Conservation (phyloP, 2,888 invertebrate genomes). For the Mongoloraphidia duomilia region DNA sequence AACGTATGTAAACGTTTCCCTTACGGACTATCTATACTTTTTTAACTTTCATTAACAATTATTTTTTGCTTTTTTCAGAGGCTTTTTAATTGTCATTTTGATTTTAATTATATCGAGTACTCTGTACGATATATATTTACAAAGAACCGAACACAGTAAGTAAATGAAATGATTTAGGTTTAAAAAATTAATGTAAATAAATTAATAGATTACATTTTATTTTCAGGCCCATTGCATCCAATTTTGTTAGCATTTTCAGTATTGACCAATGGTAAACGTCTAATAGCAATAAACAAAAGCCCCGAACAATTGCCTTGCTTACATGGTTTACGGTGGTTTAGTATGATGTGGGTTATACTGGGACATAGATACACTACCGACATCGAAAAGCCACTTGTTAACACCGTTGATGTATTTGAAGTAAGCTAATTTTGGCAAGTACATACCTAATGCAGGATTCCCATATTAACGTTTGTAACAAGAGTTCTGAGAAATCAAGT, state of each 20-base stretch:
- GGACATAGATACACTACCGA: conserved; percentile 27
- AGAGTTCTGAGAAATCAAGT: too few relatives aligned
- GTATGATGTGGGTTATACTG: conserved; percentile 34
- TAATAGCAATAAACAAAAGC: conserved; percentile 25
- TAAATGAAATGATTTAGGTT: neutral
- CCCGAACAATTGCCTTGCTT: conserved; percentile 30
- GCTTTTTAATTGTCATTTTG: neutral
- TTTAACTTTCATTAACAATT: neutral
- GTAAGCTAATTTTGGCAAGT: conserved; percentile 2
- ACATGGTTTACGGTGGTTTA: conserved; percentile 32
- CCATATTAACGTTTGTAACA: too few relatives aligned
- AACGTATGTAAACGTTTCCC: too few relatives aligned
- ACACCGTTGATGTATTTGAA: conserved; percentile 6
- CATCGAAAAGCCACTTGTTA: conserved; percentile 14
- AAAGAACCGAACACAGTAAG: conserved; percentile 12
- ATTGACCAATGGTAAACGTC: conserved; percentile 29
- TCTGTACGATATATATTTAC: conserved; percentile 12
- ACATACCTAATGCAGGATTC: too few relatives aligned
- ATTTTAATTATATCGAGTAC: conserved; percentile 13
- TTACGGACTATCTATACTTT: neutral
- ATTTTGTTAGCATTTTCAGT: conserved; percentile 26
- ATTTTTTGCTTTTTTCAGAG: neutral
- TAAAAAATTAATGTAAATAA: neutral
- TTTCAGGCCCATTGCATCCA: conserved; percentile 13
- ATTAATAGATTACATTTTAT: neutral